These are phyloP conservation scores for Axis porcinus DNA, from an alignment of 2,113 vertebrate species.

Conservation along the genomic window DNA sequence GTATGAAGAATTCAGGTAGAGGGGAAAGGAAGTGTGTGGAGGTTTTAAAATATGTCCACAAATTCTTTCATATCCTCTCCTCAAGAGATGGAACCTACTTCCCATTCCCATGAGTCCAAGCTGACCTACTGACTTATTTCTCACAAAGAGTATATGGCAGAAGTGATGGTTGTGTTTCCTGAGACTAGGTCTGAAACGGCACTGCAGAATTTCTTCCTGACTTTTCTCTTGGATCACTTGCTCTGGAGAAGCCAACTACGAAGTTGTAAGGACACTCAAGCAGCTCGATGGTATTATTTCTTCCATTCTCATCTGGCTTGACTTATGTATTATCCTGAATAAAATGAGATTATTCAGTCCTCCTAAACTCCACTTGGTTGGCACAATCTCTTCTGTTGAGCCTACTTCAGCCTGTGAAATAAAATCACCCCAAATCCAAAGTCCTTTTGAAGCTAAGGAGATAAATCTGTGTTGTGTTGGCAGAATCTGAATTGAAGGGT, in stretches of 20 bases:
- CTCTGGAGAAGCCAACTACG: background rate
- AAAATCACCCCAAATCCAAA: conserved; percentile 39
- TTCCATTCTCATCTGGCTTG: background rate
- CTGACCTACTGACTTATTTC: background rate
- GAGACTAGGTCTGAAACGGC: background rate
- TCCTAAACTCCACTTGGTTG: conserved; percentile 35
- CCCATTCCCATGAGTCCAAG: background rate
- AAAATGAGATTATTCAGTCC: background rate
- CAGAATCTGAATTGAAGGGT: conserved; percentile 62
- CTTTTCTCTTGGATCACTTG: background rate
- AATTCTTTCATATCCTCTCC: background rate
- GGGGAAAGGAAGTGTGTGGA: background rate
- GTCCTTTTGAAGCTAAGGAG: conserved; percentile 38
- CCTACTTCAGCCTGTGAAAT: conserved; percentile 36
- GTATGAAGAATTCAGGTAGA: background rate
- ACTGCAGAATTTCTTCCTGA: background rate
- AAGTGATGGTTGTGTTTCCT: background rate
- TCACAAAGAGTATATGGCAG: background rate
- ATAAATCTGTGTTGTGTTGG: conserved; percentile 61
- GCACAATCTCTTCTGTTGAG: conserved; percentile 15
- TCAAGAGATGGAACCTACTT: background rate
- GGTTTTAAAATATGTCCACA: background rate
- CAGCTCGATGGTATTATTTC: background rate
- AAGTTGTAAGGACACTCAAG: conserved; percentile 16
- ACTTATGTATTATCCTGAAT: background rate